A percentile compares a stretch with the other conserved stretches of the same genome.
Conservation (phyloP, 1,140 invertebrate genomes). For the Drosophila tani region DNA sequence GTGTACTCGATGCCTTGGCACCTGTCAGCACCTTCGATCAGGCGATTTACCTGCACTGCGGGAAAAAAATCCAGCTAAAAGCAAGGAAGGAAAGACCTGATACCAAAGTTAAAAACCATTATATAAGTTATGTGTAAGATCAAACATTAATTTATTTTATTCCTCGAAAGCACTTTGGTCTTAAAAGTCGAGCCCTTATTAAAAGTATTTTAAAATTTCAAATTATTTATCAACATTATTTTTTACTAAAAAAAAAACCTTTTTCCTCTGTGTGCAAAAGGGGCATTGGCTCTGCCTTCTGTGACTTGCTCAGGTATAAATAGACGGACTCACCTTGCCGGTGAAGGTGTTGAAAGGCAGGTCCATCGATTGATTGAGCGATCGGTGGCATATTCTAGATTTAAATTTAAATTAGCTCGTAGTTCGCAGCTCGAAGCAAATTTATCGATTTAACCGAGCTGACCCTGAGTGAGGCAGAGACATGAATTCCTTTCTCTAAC, state of each 20-base stretch:
- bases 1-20: conserved; percentile 45
- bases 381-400: conserved; percentile 50
- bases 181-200: too few relatives aligned
- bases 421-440: conserved; percentile 9
- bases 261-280: conserved; percentile 11
- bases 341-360: conserved; percentile 72
- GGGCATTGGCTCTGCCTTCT: conserved; percentile 25
- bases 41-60: conserved; percentile 11
- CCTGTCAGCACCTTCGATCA: conserved; percentile 51
- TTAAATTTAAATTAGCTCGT: conserved; percentile 63
- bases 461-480: conserved; percentile 64
- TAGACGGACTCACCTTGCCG: conserved; percentile 45
- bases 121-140: neutral
- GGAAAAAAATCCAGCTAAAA: neutral
- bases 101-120: neutral
- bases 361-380: conserved; percentile 44
- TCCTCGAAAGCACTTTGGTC: too few relatives aligned
- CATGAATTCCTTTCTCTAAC: conserved; percentile 59
- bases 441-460: conserved; percentile 70
- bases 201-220: too few relatives aligned
- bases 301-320: conserved; percentile 51
- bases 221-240: too few relatives aligned
- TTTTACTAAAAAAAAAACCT: neutral
- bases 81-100: too few relatives aligned
- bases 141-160: too few relatives aligned